Base-by-base conservation (phyloP, 2,888 invertebrate species). In the Entomobrya proxima region DNA sequence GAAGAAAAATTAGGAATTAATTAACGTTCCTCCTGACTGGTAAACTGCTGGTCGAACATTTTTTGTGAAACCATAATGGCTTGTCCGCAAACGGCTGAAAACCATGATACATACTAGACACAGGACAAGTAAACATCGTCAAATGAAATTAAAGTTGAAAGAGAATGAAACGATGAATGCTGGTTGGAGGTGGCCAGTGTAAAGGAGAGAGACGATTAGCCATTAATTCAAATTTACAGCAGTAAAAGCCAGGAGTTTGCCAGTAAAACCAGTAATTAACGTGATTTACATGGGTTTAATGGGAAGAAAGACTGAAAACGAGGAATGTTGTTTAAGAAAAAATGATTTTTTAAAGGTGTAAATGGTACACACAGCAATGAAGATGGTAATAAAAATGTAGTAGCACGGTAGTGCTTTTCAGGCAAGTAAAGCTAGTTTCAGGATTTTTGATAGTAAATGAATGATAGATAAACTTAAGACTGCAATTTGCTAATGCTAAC, bases 151-250 rank as follows among this genome's bases (percentile, higher is more conserved):
- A 64, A 64, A 64, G 4, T 35, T 64, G 64, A 11, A 64, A 35
- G 64, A 30, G 35, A 35, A 64, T 30, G 64, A 15, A n/a, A 27
- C 24, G 30, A 15, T 64, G 64, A 9, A 24, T 18, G 64, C 32
- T 58, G 30, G 27, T 27, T 9, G 11, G 27, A 27, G 64, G 64
- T 64, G 30, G 30, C n/a, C n/a, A n/a, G n/a, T 27, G 35, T 9
- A 18, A 21, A 69, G 11, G 24, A 67, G 67, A 44, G 44, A 40
- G 24, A 40, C 30, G 58, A 76, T 47, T 44, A 47, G 32, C 81
- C 82, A 82, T 82, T 82, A 82, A 76, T 82, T 82, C 75, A 82
- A 82, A 82, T 82, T 80, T 82, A 82, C 64, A 55, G 30, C 37
- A 32, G 27, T n/a, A 75, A 47, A 58, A 58, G 58, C 24, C 27